These are phyloP conservation scores for Automeris io DNA, from an alignment of 2,888 invertebrate species.

Conservation along the genomic window DNA sequence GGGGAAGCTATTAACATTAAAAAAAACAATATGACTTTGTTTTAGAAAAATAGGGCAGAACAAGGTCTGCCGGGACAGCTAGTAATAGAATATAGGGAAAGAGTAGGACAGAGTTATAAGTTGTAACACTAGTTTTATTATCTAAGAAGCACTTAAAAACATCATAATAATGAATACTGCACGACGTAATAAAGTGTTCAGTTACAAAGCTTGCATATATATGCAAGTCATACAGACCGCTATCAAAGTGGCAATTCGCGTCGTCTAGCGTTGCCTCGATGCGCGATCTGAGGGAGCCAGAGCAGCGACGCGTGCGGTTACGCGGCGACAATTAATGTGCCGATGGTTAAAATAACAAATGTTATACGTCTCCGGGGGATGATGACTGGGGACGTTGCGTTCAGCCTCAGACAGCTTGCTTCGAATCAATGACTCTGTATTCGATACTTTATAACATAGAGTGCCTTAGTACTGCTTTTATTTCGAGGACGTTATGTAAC, in stretches of 20 bases:
- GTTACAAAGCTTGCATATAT: slow-evolving; percentile 6
- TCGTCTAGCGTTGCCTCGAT: not conserved
- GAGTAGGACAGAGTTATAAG: too few relatives aligned
- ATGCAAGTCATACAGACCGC: slow-evolving; percentile 21
- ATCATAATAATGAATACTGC: too few relatives aligned
- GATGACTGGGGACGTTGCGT: slow-evolving; percentile 11
- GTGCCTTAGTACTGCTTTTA: too few relatives aligned
- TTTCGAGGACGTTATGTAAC: too few relatives aligned
- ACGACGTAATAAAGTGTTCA: too few relatives aligned
- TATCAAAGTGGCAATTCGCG: slow-evolving; percentile 26
- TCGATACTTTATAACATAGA: slow-evolving; percentile 8
- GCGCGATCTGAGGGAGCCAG: not conserved
- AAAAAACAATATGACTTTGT: too few relatives aligned
- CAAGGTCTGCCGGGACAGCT: too few relatives aligned
- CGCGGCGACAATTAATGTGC: slow-evolving; percentile 46
- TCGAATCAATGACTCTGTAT: slow-evolving; percentile 13
- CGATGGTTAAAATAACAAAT: slow-evolving; percentile 60
- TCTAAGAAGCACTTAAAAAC: too few relatives aligned
- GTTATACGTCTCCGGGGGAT: slow-evolving; percentile 35
- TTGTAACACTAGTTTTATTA: too few relatives aligned
- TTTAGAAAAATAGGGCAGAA: too few relatives aligned
- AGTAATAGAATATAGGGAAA: too few relatives aligned
- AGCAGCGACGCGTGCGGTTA: slow-evolving; percentile 14
- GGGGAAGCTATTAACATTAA: too few relatives aligned
- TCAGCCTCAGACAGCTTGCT: not conserved